These are phyloP conservation scores for Cecidostiba fungosa DNA, from an alignment of 2,888 invertebrate genomes.

Conservation along the genomic window DNA sequence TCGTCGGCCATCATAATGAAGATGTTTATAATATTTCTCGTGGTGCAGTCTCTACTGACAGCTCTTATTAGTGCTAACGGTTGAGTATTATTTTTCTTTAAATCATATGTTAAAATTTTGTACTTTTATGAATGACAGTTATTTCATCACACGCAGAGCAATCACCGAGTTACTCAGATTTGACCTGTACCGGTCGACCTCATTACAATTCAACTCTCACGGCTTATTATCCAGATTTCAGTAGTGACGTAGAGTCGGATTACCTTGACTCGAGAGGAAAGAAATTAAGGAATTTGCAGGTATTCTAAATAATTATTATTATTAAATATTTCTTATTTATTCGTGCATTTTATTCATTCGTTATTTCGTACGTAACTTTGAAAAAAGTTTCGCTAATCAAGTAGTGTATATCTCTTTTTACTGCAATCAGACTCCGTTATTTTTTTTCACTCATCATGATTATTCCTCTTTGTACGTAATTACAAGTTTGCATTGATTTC, in stretches of 20 bases:
- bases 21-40: slow-evolving; percentile 17
- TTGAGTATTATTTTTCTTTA: neutral
- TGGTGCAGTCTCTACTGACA: slow-evolving; percentile 18
- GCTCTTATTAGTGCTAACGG: slow-evolving; percentile 11
- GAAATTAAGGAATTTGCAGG: slow-evolving; percentile 81
- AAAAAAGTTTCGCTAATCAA: neutral
- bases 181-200: slow-evolving; percentile 79
- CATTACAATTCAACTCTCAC: slow-evolving; percentile 80
- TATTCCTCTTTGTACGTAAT: neutral
- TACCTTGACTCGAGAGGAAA: slow-evolving; percentile 79
- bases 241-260: slow-evolving; percentile 78
- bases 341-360: no score
- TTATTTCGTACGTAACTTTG: no score
- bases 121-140: neutral
- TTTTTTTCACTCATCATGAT: no score
- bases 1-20: neutral
- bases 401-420: no score
- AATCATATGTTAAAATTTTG: neutral
- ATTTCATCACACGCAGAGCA: neutral
- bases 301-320: slow-evolving; percentile 67
- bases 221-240: slow-evolving; percentile 81
- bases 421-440: no score
- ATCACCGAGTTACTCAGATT: slow-evolving; percentile 26
- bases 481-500: neutral
- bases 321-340: no score